phyloP scores from a whole-genome alignment of 1,140 invertebrate species.

The Pogonus chalceus region DNA sequence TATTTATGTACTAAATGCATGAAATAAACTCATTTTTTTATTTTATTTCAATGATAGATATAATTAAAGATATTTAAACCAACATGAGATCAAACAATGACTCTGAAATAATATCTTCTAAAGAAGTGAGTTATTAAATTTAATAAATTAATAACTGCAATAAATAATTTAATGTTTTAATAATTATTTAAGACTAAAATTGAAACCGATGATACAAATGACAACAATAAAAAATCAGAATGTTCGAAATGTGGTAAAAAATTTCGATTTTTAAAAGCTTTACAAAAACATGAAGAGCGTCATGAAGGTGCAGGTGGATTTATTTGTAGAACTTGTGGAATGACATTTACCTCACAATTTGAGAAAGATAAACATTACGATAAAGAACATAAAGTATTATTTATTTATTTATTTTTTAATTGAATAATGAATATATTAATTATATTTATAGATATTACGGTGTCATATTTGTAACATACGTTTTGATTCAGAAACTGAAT shows the following conservation, averaged over 20 bases:
- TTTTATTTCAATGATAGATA: neutral
- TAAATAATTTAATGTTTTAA: conserved; percentile 4
- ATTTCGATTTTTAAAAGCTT: conserved; percentile 5
- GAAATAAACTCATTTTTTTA: no score
- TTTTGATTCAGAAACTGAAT: conserved; percentile 19
- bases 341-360: conserved; percentile 25
- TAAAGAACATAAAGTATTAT: conserved; percentile 19
- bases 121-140: neutral
- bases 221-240: neutral
- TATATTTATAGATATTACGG: neutral
- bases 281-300: conserved; percentile 30
- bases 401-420: neutral
- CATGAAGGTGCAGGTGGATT: conserved; percentile 33
- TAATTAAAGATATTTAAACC: neutral
- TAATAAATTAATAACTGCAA: neutral
- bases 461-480: conserved; percentile 15
- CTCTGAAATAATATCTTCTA: neutral
- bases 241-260: neutral
- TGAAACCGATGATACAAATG: neutral
- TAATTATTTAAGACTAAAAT: conserved; percentile 4
- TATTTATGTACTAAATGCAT: neutral
- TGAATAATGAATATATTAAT: conserved; percentile 2
- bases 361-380: conserved; percentile 26
- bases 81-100: neutral
- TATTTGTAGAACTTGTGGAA: conserved; percentile 27